phyloP scores from a whole-genome alignment of 2,797 vertebrate species.

The Synaphobranchus kaupii region DNA sequence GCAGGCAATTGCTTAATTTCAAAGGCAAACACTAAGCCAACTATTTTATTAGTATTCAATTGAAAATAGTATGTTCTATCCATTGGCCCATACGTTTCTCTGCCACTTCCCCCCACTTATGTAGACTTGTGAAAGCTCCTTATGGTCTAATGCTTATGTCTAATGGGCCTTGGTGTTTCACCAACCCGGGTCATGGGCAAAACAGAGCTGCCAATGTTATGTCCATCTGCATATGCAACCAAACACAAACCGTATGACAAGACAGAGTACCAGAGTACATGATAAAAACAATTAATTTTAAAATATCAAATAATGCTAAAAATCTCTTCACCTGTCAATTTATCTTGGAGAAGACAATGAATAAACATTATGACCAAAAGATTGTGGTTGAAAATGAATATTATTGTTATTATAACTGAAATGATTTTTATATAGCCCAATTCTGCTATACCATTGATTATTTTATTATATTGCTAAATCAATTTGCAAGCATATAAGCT shows the following conservation, averaged over 20 bases:
- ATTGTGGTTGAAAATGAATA: constrained; percentile 10
- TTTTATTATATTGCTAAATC: background rate
- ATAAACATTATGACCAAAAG: constrained; percentile 10
- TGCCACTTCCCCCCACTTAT: background rate
- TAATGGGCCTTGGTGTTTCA: background rate
- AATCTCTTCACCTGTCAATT: background rate
- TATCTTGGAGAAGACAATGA: background rate
- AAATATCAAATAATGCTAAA: background rate
- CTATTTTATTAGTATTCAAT: background rate
- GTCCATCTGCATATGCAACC: background rate
- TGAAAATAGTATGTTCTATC: background rate
- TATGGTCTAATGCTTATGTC: background rate
- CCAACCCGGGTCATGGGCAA: background rate
- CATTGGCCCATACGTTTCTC: background rate
- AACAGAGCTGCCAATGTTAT: background rate
- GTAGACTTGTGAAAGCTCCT: background rate
- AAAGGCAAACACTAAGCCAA: background rate
- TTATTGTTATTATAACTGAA: background rate
- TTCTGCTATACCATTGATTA: background rate
- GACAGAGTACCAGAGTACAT: background rate
- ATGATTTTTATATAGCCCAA: constrained; percentile 19
- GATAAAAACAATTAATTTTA: background rate
- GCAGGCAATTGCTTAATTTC: background rate
- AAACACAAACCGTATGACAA: background rate
- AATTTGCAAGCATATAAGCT: constrained; percentile 15